Percentiles rank a stretch among this genome's conserved stretches.
Conservation (phyloP, 2,888 invertebrate genomes). For the Tiliacea citrago region DNA sequence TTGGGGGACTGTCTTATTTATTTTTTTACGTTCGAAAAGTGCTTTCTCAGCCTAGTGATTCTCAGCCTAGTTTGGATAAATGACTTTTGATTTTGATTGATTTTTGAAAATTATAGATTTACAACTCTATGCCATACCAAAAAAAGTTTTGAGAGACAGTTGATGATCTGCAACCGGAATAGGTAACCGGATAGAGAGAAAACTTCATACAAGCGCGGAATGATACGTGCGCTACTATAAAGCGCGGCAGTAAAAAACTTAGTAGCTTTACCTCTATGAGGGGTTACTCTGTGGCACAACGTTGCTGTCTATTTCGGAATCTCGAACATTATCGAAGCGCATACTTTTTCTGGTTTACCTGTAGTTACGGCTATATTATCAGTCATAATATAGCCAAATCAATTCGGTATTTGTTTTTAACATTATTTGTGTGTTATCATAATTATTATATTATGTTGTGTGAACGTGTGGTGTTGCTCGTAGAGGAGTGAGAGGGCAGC, state of each 20-base stretch:
- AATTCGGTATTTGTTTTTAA: not conserved
- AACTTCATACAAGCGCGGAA: not conserved
- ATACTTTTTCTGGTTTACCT: not conserved
- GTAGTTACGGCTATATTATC: not conserved
- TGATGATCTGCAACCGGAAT: not conserved
- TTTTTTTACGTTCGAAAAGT: too few relatives aligned
- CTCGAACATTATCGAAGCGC: not conserved
- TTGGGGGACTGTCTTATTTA: too few relatives aligned
- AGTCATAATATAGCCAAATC: too few relatives aligned
- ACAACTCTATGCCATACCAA: too few relatives aligned
- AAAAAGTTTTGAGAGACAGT: not conserved
- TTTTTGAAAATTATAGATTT: too few relatives aligned
- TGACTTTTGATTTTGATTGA: too few relatives aligned
- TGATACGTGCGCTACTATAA: not conserved
- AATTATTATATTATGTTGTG: slow-evolving; percentile 56
- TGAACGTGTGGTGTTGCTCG: slow-evolving; percentile 84
- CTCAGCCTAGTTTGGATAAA: too few relatives aligned
- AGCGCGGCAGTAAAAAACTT: not conserved
- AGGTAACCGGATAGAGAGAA: not conserved
- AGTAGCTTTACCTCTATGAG: too few relatives aligned
- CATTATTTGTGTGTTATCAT: not conserved
- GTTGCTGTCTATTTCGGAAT: not conserved
- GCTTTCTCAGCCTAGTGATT: too few relatives aligned
- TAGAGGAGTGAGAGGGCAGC: slow-evolving; percentile 94
- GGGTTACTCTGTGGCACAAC: not conserved